Percentiles rank a stretch among this genome's conserved stretches.
These are phyloP conservation scores for Octopus bimaculoides DNA, from an alignment of 1,140 invertebrate genomes.

Conservation along the genomic window DNA sequence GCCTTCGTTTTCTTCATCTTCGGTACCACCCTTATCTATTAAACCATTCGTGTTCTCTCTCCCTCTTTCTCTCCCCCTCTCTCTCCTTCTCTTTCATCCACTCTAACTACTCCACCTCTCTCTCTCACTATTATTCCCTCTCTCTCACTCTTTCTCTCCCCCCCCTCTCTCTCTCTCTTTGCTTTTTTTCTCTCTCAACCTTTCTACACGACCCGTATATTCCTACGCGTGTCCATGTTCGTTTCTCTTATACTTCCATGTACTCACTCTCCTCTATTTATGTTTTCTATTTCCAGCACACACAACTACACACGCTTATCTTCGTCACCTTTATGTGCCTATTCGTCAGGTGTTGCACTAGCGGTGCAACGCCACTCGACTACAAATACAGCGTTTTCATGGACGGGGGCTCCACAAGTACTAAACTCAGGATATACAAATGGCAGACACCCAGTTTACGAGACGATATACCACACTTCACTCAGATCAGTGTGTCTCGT, in stretches of 20 bases:
- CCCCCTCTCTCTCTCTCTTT: background rate
- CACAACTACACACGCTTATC: background rate
- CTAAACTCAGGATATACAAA: constrained; percentile 43
- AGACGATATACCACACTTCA: constrained; percentile 22
- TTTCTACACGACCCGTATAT: background rate
- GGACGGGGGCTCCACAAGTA: constrained; percentile 45
- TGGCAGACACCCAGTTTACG: constrained; percentile 21
- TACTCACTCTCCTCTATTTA: background rate
- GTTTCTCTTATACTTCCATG: background rate
- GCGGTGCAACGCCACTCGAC: background rate
- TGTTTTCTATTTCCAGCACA: background rate
- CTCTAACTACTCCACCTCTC: background rate
- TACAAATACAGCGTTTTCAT: constrained; percentile 38
- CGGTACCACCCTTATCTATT: constrained; percentile 19
- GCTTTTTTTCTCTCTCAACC: background rate
- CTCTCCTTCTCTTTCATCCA: constrained; percentile 9
- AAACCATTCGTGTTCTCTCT: constrained; percentile 10
- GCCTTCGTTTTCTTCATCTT: constrained; percentile 4
- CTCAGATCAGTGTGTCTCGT: constrained; percentile 26
- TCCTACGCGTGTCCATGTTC: background rate
- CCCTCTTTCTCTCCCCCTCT: background rate
- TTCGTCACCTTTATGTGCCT: background rate
- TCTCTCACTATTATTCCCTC: background rate
- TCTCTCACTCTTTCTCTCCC: background rate
- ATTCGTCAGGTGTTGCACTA: background rate